Evolutionary conservation across 2,797 vertebrate genomes (phyloP).

Genomic region (Chloroceryle amazona): DNA sequence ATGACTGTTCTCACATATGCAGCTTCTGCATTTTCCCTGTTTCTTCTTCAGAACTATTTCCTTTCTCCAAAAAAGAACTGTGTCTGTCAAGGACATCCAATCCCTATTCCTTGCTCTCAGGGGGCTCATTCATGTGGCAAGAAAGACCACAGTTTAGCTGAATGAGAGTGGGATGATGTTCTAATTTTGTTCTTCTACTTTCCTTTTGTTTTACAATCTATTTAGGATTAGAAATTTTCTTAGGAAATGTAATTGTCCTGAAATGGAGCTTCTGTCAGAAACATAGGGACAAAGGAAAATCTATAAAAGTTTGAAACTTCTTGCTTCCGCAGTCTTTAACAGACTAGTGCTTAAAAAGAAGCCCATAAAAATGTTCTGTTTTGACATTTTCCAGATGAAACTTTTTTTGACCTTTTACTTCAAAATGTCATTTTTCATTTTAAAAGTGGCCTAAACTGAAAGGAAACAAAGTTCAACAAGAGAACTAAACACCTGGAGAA

Average conservation of each 20-base stretch:
- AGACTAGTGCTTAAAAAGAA: background rate
- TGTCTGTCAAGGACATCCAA: conserved; percentile 28
- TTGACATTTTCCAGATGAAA: conserved; percentile 13
- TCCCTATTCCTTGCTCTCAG: background rate
- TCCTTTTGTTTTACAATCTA: background rate
- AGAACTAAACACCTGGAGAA: background rate
- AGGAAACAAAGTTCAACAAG: background rate
- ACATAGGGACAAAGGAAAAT: background rate
- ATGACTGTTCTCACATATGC: background rate
- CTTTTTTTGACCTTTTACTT: background rate
- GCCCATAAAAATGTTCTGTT: background rate
- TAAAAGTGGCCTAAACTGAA: background rate
- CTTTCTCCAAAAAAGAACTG: background rate
- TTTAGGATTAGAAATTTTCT: background rate
- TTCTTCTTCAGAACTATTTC: background rate
- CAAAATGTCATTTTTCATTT: background rate
- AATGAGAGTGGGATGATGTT: background rate
- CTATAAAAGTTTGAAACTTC: background rate
- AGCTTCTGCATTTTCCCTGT: background rate
- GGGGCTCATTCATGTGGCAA: background rate
- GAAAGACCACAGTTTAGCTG: background rate
- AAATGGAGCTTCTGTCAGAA: background rate
- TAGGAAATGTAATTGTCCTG: background rate
- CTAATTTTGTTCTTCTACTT: conserved; percentile 20
- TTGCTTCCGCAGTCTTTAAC: background rate